phyloP scores from a whole-genome alignment of 2,888 invertebrate genomes.

The Cephalotes varians region DNA sequence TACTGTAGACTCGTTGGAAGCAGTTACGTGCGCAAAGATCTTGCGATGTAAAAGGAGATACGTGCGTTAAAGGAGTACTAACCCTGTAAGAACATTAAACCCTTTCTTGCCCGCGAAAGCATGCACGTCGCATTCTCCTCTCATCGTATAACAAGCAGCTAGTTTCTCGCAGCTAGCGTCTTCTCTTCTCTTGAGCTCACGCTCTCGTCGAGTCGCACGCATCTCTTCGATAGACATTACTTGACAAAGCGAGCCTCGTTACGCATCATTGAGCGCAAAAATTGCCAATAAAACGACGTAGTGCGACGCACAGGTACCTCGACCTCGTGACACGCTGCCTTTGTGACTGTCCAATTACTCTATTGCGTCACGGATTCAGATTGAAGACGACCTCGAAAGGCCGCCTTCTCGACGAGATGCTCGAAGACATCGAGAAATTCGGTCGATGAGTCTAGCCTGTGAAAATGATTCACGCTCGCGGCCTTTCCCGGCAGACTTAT shows the following conservation, averaged over 20 bases:
- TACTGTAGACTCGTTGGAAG: not conserved
- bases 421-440: conserved; percentile 24
- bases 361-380: conserved; percentile 59
- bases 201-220: conserved; percentile 11
- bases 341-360: conserved; percentile 62
- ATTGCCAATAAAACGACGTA: conserved; percentile 59
- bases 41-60: not conserved
- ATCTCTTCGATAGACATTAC: conserved; percentile 26
- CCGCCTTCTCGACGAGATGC: conserved; percentile 24
- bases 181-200: conserved; percentile 6
- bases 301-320: conserved; percentile 61
- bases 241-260: conserved; percentile 57
- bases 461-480: conserved; percentile 37
- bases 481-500: not conserved
- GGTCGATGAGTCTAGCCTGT: not conserved
- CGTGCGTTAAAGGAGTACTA: not conserved
- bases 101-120: not conserved
- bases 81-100: not conserved
- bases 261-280: conserved; percentile 61
- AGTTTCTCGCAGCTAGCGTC: not conserved
- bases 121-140: conserved; percentile 13
- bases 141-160: not conserved
- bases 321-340: conserved; percentile 60
- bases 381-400: conserved; percentile 62
- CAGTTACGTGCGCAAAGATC: not conserved